Evolutionary conservation across 2,797 vertebrate genomes (phyloP).

Genomic region (Adrianichthys oophorus): DNA sequence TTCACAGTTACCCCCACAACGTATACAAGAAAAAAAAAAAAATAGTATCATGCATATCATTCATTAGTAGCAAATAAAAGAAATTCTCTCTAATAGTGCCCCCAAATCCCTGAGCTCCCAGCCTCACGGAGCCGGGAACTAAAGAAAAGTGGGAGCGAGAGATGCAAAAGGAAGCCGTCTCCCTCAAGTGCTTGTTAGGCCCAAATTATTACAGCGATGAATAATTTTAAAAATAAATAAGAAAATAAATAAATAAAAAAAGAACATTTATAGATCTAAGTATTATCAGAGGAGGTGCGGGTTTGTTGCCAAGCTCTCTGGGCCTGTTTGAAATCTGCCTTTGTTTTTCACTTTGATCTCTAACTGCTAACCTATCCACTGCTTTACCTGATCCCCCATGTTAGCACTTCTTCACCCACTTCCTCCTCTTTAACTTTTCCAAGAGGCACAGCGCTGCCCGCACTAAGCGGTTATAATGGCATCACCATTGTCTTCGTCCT

Average conservation of each 20-base stretch:
- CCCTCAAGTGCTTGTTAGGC: slow-evolving; percentile 95
- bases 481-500: slow-evolving; percentile 43
- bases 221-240: slow-evolving; percentile 85
- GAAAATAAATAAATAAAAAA: slow-evolving; percentile 81
- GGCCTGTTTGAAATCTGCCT: slow-evolving; percentile 75
- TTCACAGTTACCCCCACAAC: slow-evolving; percentile 69
- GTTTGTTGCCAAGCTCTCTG: slow-evolving; percentile 75
- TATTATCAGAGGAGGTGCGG: slow-evolving; percentile 76
- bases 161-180: slow-evolving; percentile 82
- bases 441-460: slow-evolving; percentile 46
- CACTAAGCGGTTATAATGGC: slow-evolving; percentile 64
- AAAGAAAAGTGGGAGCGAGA: slow-evolving; percentile 64
- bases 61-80: slow-evolving; percentile 89
- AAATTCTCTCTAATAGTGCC: slow-evolving; percentile 84
- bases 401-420: slow-evolving; percentile 54
- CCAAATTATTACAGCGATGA: slow-evolving; percentile 86
- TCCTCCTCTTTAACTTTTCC: slow-evolving; percentile 60
- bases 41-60: slow-evolving; percentile 80
- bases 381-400: slow-evolving; percentile 71
- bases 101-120: slow-evolving; percentile 83
- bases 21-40: slow-evolving; percentile 74
- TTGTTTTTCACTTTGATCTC: slow-evolving; percentile 82
- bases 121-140: slow-evolving; percentile 78
- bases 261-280: slow-evolving; percentile 84
- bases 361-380: slow-evolving; percentile 78